Evolutionary conservation across 2,888 invertebrate genomes (phyloP).

Genomic region (Tinea semifulvella): DNA sequence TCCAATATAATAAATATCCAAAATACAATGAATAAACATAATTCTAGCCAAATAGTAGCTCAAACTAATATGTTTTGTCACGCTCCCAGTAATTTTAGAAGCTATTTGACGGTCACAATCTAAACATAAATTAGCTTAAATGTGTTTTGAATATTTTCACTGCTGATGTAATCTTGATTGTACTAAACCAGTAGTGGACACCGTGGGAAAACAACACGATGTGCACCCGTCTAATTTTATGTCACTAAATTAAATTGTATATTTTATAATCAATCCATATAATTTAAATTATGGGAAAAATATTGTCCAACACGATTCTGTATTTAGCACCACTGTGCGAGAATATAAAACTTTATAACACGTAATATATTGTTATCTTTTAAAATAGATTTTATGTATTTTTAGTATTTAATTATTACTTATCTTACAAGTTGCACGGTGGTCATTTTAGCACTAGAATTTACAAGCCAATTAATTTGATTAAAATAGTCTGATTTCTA

Average conservation of each 20-base stretch:
- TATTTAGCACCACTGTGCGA: constrained; percentile 6
- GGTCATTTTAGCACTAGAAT: neutral
- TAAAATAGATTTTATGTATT: neutral
- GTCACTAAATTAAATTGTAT: neutral
- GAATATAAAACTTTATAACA: neutral
- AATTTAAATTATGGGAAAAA: constrained; percentile 6
- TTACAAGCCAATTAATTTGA: neutral
- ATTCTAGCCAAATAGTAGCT: too few relatives aligned
- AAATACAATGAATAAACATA: too few relatives aligned
- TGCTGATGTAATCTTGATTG: too few relatives aligned
- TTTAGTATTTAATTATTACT: neutral
- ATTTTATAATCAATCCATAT: neutral
- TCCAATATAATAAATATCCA: too few relatives aligned
- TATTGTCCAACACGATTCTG: neutral
- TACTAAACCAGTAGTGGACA: constrained; percentile 5
- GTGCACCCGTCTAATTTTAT: constrained; percentile 1
- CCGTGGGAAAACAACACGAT: too few relatives aligned
- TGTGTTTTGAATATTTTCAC: too few relatives aligned
- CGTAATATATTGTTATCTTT: constrained; percentile 3
- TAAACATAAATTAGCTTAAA: too few relatives aligned
- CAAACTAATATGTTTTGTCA: too few relatives aligned
- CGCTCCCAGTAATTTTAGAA: too few relatives aligned
- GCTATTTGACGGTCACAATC: too few relatives aligned
- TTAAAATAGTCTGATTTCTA: too few relatives aligned
- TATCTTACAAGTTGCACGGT: neutral